Conservation (phyloP, 2,888 invertebrate species). For the Lordiphosa fenestrarum region DNA sequence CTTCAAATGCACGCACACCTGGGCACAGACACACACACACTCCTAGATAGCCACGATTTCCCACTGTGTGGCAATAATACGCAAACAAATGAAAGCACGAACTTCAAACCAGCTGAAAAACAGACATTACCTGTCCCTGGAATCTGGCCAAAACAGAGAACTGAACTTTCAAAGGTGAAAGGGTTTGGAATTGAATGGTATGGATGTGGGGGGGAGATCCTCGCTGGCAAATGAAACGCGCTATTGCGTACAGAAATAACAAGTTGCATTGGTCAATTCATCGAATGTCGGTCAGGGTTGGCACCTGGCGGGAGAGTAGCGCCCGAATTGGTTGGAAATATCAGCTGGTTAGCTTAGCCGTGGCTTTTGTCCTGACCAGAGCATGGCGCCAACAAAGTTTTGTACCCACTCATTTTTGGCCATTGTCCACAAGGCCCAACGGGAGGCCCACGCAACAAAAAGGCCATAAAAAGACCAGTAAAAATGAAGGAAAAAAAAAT, state of each 20-base stretch:
- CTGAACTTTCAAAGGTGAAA: conserved; percentile 41
- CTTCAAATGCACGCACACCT: conserved; percentile 50
- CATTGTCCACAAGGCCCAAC: conserved; percentile 14
- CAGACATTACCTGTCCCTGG: conserved; percentile 53
- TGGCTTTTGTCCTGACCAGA: conserved; percentile 23
- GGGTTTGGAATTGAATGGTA: not conserved
- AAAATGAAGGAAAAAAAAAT: not conserved
- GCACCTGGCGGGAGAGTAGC: conserved; percentile 26
- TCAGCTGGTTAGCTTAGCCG: conserved; percentile 30
- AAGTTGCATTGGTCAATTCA: conserved; percentile 70
- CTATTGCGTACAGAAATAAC: conserved; percentile 73
- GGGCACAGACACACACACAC: conserved; percentile 21
- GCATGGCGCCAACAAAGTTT: conserved; percentile 33
- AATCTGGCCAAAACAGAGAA: conserved; percentile 28
- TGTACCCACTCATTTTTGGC: conserved; percentile 24
- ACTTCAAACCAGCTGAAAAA: conserved; percentile 43
- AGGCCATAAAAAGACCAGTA: not conserved
- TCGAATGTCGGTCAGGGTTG: conserved; percentile 69
- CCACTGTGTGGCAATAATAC: conserved; percentile 53
- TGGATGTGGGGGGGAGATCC: conserved; percentile 1
- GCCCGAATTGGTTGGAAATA: not conserved
- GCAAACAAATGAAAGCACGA: conserved; percentile 49
- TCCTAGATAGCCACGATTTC: conserved; percentile 41
- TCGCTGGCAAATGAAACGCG: conserved; percentile 58
- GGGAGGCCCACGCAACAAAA: not conserved